Base-by-base conservation (phyloP, 37 sponge, comb jelly and placozoan species). In the Beroe forskalii region DNA sequence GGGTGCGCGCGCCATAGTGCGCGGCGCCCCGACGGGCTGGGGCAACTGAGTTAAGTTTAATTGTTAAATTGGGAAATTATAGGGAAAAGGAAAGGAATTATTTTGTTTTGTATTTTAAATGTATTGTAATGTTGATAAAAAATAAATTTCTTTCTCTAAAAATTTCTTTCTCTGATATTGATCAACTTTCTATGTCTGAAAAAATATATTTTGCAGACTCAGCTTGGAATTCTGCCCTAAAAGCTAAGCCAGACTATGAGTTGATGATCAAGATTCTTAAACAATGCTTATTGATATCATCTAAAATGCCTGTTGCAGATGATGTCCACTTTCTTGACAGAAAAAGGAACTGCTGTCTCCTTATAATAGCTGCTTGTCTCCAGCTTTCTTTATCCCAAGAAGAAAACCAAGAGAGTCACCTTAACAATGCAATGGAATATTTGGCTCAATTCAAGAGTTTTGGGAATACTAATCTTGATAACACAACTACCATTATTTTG, bases 171-270 rank as follows among this genome's bases (percentile, higher is more conserved):
- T n/a, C n/a, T n/a, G n/a, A 31, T 14, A 17, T 69, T 35, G 72
- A 36, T 33, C 38, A 69, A 19, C 1, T 69, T 33, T 69, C 72
- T 1, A 20, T 2, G 4, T 31, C 72, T 1, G 72, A 69, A 37
- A 27, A 33, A 2, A 37, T 6, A 14, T 69, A 69, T 33, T 32
- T 69, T 6, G 39, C 72, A 33, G 72, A 69, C 17, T 14, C 38
- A 14, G 72, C 72, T 33, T 69, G 72, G 72, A 69, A 69, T 33
- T 69, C 33, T 33, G 12, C 38, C 38, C 35, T 69, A 17, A 69
- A 69, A 33, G 72, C 72, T 36, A 69, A 36, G 17, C 35, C 35
- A 69, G 32, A 69, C 38, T 35, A 20, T 14, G 36, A 32, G 36
- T 35, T 69, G 32, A 69, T 69, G 72, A 69, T 14, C 19, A 69